phyloP scores from a whole-genome alignment of 1,140 invertebrate species.

The Drosophila asahinai region DNA sequence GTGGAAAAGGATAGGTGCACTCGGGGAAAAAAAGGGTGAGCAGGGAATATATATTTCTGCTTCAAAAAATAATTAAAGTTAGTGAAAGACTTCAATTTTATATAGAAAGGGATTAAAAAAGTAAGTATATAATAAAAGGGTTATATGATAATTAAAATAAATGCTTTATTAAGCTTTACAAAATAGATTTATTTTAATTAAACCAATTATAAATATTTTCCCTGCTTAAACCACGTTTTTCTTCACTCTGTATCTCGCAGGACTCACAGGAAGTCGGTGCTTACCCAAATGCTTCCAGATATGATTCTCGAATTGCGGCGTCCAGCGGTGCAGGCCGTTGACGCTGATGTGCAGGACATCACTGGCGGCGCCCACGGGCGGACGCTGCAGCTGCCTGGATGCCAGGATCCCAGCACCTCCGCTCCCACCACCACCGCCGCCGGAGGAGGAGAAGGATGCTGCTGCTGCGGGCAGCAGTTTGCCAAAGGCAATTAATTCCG shows the following conservation, averaged over 20 bases:
- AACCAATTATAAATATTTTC: too few relatives aligned
- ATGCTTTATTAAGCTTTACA: too few relatives aligned
- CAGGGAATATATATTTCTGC: too few relatives aligned
- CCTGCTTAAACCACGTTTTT: neutral
- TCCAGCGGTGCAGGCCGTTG: conserved; percentile 83
- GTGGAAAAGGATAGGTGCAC: conserved; percentile 10
- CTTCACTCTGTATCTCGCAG: neutral
- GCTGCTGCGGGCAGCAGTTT: conserved; percentile 75
- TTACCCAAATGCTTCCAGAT: conserved; percentile 85
- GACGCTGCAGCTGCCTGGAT: conserved; percentile 54
- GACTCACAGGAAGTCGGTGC: conserved; percentile 31
- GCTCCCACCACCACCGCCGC: neutral
- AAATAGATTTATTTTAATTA: too few relatives aligned
- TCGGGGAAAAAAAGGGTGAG: neutral
- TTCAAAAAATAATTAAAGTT: too few relatives aligned
- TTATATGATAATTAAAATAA: too few relatives aligned
- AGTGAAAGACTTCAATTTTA: too few relatives aligned
- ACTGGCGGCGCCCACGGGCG: conserved; percentile 33
- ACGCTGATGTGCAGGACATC: conserved; percentile 79
- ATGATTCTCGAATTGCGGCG: conserved; percentile 80
- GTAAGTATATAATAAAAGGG: too few relatives aligned
- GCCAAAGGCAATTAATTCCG: conserved; percentile 84
- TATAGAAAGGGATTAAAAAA: too few relatives aligned
- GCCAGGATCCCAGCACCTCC: conserved; percentile 11
- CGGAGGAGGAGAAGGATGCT: conserved; percentile 9